These are phyloP conservation scores for Microcebus murinus DNA, from an alignment of 2,113 vertebrate genomes.

Conservation along the genomic window DNA sequence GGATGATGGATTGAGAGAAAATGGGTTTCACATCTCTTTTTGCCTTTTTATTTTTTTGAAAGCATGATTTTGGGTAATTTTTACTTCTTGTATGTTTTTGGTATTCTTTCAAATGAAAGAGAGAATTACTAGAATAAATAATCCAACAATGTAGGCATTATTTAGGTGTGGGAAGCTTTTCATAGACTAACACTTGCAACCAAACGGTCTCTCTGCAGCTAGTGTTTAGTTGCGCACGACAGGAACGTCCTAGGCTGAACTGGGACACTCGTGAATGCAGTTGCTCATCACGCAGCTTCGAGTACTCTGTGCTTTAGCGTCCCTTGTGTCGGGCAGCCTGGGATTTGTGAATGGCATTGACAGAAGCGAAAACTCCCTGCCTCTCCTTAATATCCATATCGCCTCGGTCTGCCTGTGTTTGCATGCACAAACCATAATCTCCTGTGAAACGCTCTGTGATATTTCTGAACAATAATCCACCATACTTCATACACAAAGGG, in stretches of 20 bases:
- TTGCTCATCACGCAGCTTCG: neutral
- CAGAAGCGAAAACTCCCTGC: neutral
- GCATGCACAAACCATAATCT: constrained; percentile 51
- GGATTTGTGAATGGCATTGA: neutral
- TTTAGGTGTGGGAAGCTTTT: neutral
- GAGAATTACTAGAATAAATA: neutral
- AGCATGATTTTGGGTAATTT: neutral
- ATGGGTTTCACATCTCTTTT: neutral
- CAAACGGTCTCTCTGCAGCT: neutral
- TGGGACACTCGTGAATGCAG: accelerated
- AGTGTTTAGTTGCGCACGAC: accelerated
- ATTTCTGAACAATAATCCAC: constrained; percentile 56
- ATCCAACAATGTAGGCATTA: neutral
- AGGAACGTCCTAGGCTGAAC: neutral
- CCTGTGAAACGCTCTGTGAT: constrained; percentile 33
- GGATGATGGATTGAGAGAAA: neutral
- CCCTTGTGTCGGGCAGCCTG: accelerated
- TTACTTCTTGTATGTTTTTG: neutral
- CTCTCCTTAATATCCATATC: neutral
- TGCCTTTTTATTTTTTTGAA: neutral
- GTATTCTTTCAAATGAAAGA: neutral
- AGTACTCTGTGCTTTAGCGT: neutral
- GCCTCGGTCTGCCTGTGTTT: neutral
- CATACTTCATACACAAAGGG: constrained; percentile 53
- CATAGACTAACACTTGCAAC: neutral